These are phyloP conservation scores for Strix uralensis DNA, from an alignment of 2,113 vertebrate species.

Conservation along the genomic window DNA sequence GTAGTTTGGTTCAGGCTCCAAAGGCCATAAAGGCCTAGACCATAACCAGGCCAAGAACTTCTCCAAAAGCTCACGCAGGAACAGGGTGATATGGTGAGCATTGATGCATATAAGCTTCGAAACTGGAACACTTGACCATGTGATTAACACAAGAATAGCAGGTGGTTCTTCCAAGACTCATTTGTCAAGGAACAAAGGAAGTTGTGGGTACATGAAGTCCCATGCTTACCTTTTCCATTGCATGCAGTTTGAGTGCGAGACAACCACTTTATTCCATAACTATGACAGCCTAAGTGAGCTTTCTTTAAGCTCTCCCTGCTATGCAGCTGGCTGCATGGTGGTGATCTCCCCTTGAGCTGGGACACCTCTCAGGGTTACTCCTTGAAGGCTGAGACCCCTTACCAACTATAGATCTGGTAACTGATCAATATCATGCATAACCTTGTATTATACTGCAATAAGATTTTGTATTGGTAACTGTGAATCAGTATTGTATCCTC, in stretches of 20 bases:
- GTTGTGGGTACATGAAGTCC: not conserved
- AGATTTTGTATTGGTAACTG: not conserved
- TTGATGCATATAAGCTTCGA: not conserved
- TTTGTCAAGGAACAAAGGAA: not conserved
- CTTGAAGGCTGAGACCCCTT: not conserved
- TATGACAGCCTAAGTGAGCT: not conserved
- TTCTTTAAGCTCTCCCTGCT: not conserved
- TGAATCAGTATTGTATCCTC: not conserved
- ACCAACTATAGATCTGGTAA: not conserved
- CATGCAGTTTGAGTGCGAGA: not conserved
- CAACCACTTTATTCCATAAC: not conserved
- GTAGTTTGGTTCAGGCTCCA: not conserved
- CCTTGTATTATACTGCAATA: not conserved
- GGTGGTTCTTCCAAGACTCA: not conserved
- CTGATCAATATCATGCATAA: accelerated
- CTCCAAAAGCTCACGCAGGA: not conserved
- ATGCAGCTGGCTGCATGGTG: not conserved
- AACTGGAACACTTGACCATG: not conserved
- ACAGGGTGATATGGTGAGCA: not conserved
- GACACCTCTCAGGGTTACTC: not conserved
- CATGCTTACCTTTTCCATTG: not conserved
- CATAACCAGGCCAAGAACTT: not conserved
- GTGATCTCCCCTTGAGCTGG: not conserved
- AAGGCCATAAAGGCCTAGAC: not conserved
- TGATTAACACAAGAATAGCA: not conserved